A percentile compares a stretch with the other conserved stretches of the same genome.
phyloP scores from a whole-genome alignment of 2,797 vertebrate species.

The Channa striata region DNA sequence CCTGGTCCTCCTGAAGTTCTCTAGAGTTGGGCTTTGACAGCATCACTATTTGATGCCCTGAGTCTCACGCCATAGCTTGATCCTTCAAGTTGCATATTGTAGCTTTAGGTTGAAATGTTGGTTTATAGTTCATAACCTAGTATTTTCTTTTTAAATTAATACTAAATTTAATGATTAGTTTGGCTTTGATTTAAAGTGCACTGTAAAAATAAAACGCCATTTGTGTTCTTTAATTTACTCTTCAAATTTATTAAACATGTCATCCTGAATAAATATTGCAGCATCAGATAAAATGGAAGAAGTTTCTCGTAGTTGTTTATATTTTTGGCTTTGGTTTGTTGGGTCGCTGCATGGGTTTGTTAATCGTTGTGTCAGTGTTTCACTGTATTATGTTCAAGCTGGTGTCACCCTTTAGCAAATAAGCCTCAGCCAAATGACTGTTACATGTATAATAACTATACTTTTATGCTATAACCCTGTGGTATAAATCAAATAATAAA shows the following conservation, averaged over 20 bases:
- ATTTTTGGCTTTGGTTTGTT: constrained; percentile 23
- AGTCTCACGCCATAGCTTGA: no score
- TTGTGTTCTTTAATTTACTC: background rate
- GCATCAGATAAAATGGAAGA: constrained; percentile 24
- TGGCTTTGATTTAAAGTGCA: no score
- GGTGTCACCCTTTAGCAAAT: background rate
- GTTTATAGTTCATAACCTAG: background rate
- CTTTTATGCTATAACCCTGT: no score
- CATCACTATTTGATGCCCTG: no score
- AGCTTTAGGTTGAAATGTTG: no score
- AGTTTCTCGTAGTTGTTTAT: constrained; percentile 11
- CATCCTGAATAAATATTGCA: background rate
- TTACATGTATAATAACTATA: background rate
- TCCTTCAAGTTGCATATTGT: no score
- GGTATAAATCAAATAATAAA: background rate
- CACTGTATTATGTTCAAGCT: background rate
- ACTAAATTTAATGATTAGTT: no score
- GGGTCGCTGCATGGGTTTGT: background rate
- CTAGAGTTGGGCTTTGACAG: no score
- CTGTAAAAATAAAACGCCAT: no score
- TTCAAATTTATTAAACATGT: background rate
- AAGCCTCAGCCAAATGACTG: background rate
- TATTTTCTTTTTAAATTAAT: background rate
- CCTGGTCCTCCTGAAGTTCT: no score
- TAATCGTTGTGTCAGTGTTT: background rate